Percentiles rank a stretch among this genome's conserved stretches.
Evolutionary conservation across 2,888 invertebrate genomes (phyloP).

Genomic region (Nemotelus pantherinus): DNA sequence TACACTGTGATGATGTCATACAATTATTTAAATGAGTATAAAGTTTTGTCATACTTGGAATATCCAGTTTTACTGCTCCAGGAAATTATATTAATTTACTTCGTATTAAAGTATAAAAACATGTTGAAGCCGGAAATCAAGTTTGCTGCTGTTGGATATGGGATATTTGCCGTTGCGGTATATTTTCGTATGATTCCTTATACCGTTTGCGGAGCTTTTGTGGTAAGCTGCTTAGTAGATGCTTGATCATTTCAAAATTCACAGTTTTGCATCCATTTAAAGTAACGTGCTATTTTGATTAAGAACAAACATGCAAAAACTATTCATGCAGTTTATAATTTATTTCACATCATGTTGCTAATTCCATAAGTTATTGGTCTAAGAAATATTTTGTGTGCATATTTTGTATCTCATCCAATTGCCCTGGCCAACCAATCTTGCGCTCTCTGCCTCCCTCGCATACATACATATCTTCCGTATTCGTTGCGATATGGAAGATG

Average conservation of each 20-base stretch:
- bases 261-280: neutral
- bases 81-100: constrained; percentile 77
- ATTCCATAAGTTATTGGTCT: constrained; percentile 1
- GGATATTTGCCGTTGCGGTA: constrained; percentile 64
- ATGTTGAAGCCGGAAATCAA: constrained; percentile 65
- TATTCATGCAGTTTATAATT: too few relatives aligned
- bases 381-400: neutral
- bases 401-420: too few relatives aligned
- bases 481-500: too few relatives aligned
- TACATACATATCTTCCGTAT: too few relatives aligned
- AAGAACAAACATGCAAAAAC: constrained; percentile 56
- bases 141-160: constrained; percentile 64
- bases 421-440: too few relatives aligned
- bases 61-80: constrained; percentile 83
- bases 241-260: too few relatives aligned
- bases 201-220: constrained; percentile 60
- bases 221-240: constrained; percentile 60
- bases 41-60: constrained; percentile 81
- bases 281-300: neutral
- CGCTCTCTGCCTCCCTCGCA: too few relatives aligned
- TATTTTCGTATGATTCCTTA: constrained; percentile 61
- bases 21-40: constrained; percentile 79
- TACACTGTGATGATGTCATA: constrained; percentile 84
- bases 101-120: constrained; percentile 75
- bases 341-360: neutral